Conservation (phyloP, 2,888 invertebrate genomes). For the Mesorhabditis spiculigera region DNA sequence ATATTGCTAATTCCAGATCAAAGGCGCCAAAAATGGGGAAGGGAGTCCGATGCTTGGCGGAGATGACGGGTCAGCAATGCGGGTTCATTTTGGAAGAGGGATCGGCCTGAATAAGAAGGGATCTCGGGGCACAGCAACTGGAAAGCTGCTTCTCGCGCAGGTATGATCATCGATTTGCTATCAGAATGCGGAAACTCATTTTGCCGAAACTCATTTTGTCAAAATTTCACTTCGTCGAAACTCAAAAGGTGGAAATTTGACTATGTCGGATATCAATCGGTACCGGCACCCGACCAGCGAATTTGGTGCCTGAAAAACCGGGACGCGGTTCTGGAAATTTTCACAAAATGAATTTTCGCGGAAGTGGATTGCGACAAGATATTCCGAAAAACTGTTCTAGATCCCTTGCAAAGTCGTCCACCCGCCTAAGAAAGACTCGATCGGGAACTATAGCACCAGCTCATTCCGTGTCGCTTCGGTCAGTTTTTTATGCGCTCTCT, state of each 20-base stretch:
- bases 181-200: too few species aligned
- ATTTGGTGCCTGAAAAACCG: neutral
- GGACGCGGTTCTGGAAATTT: neutral
- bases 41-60: constrained; percentile 24
- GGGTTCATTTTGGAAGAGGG: constrained; percentile 51
- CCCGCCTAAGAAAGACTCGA: constrained; percentile 5
- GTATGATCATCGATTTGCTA: constrained; percentile 12
- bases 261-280: too few species aligned
- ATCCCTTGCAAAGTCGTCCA: constrained; percentile 3
- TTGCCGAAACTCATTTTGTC: too few species aligned
- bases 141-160: constrained; percentile 37
- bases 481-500: neutral
- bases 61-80: constrained; percentile 42
- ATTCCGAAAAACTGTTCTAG: neutral
- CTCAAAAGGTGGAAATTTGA: neutral
- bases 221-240: neutral
- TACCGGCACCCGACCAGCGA: neutral
- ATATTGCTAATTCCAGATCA: constrained; percentile 23
- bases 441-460: constrained; percentile 2
- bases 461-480: neutral
- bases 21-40: constrained; percentile 15
- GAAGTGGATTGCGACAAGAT: too few species aligned
- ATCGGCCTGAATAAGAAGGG: constrained; percentile 16
- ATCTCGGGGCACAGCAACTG: constrained; percentile 20
- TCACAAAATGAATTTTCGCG: neutral